Evolutionary conservation across 2,888 invertebrate species (phyloP).

Genomic region (Colletes collaris): DNA sequence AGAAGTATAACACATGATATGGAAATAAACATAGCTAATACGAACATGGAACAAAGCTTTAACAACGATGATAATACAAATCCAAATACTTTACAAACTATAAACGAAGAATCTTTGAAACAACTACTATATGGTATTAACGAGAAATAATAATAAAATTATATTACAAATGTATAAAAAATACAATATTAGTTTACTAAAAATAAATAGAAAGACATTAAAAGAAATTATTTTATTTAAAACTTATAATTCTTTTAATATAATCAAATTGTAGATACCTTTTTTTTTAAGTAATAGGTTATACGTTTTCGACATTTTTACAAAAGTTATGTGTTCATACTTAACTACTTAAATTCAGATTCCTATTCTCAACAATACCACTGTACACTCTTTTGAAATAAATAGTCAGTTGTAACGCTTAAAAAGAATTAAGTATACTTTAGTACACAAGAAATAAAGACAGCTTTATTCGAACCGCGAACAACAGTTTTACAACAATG

Average conservation of each 20-base stretch:
- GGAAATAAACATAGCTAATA: constrained; percentile 58
- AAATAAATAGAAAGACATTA: constrained; percentile 30
- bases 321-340: constrained; percentile 3
- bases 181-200: constrained; percentile 1
- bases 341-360: background rate
- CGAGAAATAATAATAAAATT: constrained; percentile 63
- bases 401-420: background rate
- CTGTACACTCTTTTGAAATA: background rate
- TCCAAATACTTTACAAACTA: constrained; percentile 80
- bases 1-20: constrained; percentile 22
- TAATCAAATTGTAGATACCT: background rate
- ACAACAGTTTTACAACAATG: background rate
- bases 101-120: constrained; percentile 84
- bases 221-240: constrained; percentile 8
- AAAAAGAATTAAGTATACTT: background rate
- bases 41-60: constrained; percentile 65
- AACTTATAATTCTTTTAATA: background rate
- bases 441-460: background rate
- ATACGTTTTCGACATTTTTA: constrained; percentile 9
- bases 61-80: constrained; percentile 51
- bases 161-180: background rate
- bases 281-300: background rate
- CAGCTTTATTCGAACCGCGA: background rate
- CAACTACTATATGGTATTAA: constrained; percentile 82
- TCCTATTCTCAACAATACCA: background rate